Conservation (phyloP, 2,113 vertebrate genomes). For the Alligator sinensis region DNA sequence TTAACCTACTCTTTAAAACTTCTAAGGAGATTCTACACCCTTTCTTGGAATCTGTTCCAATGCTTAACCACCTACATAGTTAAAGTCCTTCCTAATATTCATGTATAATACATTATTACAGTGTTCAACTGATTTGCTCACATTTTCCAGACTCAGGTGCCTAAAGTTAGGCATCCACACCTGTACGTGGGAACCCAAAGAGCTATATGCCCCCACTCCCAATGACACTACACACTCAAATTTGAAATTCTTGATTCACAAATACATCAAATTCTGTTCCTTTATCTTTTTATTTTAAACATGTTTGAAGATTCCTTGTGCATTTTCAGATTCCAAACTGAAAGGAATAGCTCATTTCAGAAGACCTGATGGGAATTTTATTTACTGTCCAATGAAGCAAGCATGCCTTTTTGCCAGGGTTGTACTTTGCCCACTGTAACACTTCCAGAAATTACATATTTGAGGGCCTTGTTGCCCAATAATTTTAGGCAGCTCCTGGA, state of each 20-base stretch:
- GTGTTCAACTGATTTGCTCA: not conserved
- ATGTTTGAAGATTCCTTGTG: not conserved
- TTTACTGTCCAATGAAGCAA: not conserved
- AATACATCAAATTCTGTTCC: not conserved
- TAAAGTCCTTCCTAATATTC: no score
- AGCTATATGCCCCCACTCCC: not conserved
- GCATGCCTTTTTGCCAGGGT: not conserved
- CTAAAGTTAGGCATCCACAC: not conserved
- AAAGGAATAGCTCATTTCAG: not conserved
- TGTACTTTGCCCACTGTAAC: accelerated
- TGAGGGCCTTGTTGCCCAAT: accelerated
- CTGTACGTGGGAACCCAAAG: accelerated
- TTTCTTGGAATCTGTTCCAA: no score
- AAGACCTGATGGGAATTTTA: not conserved
- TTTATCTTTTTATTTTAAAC: not conserved
- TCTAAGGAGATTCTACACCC: no score
- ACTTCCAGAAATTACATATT: not conserved
- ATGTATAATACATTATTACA: no score
- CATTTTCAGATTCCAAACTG: not conserved
- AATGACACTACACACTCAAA: accelerated
- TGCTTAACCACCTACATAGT: no score
- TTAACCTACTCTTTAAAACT: no score
- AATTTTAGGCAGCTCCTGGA: not conserved
- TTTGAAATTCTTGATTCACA: not conserved
- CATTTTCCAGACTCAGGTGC: not conserved